A percentile compares a stretch with the other conserved stretches of the same genome.
Conservation (phyloP, 2,888 invertebrate genomes). For the Tiliacea citrago region DNA sequence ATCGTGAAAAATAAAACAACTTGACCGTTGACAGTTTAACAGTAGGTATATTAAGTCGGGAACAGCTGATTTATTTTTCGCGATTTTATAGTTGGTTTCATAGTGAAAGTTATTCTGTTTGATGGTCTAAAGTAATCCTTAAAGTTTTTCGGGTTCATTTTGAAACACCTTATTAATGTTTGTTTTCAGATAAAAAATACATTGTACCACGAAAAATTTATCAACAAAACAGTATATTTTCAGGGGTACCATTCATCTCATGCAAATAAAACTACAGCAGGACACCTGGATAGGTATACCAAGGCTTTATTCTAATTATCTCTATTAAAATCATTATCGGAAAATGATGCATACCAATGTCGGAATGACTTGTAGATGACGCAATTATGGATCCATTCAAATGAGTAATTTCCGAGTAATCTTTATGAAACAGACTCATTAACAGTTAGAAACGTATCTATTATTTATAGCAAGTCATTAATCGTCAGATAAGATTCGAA, state of each 20-base stretch:
- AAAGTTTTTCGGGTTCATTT: too few species aligned
- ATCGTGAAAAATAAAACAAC: too few species aligned
- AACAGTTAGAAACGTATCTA: conserved; percentile 49
- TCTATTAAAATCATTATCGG: conserved; percentile 25
- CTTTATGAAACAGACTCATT: conserved; percentile 40
- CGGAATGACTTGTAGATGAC: conserved; percentile 42
- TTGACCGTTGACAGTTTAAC: too few species aligned
- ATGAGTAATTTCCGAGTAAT: conserved; percentile 56
- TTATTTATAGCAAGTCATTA: conserved; percentile 48
- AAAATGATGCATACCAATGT: conserved; percentile 44
- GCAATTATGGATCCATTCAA: conserved; percentile 43
- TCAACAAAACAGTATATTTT: background rate
- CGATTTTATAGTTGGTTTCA: too few species aligned
- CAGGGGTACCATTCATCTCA: background rate
- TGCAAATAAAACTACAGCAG: background rate
- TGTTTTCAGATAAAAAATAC: background rate
- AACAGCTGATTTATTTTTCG: too few species aligned
- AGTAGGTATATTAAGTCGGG: too few species aligned
- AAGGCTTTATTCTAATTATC: conserved; percentile 16
- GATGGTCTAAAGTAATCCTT: too few species aligned
- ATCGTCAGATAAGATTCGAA: conserved; percentile 37
- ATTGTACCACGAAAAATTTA: background rate
- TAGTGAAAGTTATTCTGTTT: too few species aligned
- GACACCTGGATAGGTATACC: background rate
- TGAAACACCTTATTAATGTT: too few species aligned